Evolutionary conservation across 2,113 vertebrate genomes (phyloP).

Genomic region (Thymallus thymallus): DNA sequence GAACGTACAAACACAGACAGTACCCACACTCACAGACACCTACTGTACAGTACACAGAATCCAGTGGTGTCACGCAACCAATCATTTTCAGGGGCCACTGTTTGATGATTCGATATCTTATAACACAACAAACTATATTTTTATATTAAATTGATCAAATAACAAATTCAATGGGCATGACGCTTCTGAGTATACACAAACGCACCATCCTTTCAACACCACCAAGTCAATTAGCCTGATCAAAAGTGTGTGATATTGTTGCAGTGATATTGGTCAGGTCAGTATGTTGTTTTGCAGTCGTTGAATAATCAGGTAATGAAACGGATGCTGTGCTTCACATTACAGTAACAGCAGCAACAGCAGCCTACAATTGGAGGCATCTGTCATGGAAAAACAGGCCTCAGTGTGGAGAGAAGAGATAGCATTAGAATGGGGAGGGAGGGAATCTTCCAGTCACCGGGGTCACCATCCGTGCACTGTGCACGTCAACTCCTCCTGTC

Average conservation of each 20-base stretch:
- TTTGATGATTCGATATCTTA: too few relatives aligned
- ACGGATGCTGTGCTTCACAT: constrained; percentile 40
- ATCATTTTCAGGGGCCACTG: too few relatives aligned
- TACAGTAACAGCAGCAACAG: constrained; percentile 58
- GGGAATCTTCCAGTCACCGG: constrained; percentile 59
- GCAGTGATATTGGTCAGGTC: too few relatives aligned
- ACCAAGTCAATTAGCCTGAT: too few relatives aligned
- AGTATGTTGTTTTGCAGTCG: constrained; percentile 15
- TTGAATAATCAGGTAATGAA: constrained; percentile 61
- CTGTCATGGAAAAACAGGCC: constrained; percentile 69
- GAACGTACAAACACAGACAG: neutral
- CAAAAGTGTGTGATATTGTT: too few relatives aligned
- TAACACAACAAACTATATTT: too few relatives aligned
- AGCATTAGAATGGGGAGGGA: constrained; percentile 64
- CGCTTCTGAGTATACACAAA: too few relatives aligned
- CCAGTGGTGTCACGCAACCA: too few relatives aligned
- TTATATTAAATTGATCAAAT: too few relatives aligned
- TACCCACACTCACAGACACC: neutral
- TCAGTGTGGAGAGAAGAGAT: constrained; percentile 57
- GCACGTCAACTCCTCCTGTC: constrained; percentile 61
- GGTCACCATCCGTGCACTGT: constrained; percentile 65
- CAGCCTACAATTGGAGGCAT: constrained; percentile 67
- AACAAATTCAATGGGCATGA: too few relatives aligned
- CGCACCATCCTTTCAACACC: too few relatives aligned
- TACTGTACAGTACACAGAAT: too few relatives aligned